Base-by-base conservation (phyloP, 2,797 vertebrate genomes). In the Macrochelys suwanniensis region DNA sequence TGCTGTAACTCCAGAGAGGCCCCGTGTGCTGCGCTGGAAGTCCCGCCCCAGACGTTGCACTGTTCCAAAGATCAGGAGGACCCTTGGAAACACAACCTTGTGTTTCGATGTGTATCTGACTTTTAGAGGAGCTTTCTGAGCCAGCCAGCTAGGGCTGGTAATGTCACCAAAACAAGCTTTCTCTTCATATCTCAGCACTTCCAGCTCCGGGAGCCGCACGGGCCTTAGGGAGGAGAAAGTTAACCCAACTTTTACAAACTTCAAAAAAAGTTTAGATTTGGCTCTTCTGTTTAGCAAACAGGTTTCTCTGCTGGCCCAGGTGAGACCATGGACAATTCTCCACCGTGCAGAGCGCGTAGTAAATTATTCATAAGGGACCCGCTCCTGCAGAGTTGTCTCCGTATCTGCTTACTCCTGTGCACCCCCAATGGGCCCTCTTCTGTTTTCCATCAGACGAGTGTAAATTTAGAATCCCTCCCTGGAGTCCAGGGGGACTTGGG, bases 111-210 rank as follows among this genome's bases (percentile, higher is more conserved):
- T 42, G n/a, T 23, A 71, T 37, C 10, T 71, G 68, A 42, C 49
- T 11, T 25, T 47, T 1, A 17, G 21, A 49, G 42, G 6, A 4
- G 7, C 31, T 49, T 5, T 33, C 77, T 8, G 0, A 26, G 10
- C 49, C 23, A 2, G 0, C 11, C 0, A 1, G 0, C 3, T 51
- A 56, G 42, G 11, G 26, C 23, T 16, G 61, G 12, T 26, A 45
- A 16, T n/a, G 57, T 79, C 25, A 1, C 65, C 2, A 15, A 42
- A 37, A 8, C 19, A 11, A 25, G 0, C 25, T 45, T 31, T 49
- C 31, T 59, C n/a, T 0, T 85, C 76, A 51, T 3, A 17, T 16
- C 0, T 0, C 0, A 25, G 12, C 28, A 2, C 25, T 71, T 88
- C 59, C 13, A 84, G 11, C 6, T 80, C 47, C 28, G 23, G 16